phyloP scores from a whole-genome alignment of 2,888 invertebrate species.

The Drosophila villosipedis region DNA sequence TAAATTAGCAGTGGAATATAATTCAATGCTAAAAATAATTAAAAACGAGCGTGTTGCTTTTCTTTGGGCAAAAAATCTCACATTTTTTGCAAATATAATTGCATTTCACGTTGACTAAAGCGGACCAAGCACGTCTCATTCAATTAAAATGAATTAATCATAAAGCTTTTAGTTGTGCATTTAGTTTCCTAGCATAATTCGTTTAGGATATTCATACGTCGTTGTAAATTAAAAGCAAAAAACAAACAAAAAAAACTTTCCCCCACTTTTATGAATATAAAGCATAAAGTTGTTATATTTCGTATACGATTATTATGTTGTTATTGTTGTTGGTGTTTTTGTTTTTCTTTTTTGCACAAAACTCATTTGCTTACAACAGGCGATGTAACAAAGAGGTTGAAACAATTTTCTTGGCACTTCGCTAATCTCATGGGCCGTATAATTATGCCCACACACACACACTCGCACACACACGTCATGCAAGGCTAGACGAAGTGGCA shows the following conservation, averaged over 20 bases:
- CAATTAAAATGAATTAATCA: background rate
- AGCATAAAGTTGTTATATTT: constrained; percentile 19
- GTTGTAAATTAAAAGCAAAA: background rate
- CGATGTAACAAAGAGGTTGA: constrained; percentile 62
- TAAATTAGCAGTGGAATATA: background rate
- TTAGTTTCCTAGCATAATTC: background rate
- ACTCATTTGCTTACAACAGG: constrained; percentile 66
- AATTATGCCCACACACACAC: constrained; percentile 52
- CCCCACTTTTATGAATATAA: constrained; percentile 23
- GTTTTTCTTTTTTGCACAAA: constrained; percentile 37
- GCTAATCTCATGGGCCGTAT: constrained; percentile 71
- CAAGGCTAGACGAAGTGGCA: constrained; percentile 55
- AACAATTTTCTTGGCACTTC: constrained; percentile 64
- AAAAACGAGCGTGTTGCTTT: background rate
- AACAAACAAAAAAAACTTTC: constrained; percentile 30
- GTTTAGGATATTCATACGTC: constrained; percentile 37
- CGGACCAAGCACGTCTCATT: background rate
- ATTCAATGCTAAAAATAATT: background rate
- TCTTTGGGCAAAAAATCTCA: background rate
- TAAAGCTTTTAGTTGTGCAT: background rate
- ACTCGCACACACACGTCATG: constrained; percentile 45
- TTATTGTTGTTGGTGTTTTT: constrained; percentile 3
- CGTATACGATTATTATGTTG: constrained; percentile 9
- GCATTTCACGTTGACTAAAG: background rate
- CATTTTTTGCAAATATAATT: background rate